Evolutionary conservation across 2,113 vertebrate genomes (phyloP), one percentile per base, ranked within the genome.

Genomic region (Chlorodrepanis virens): DNA sequence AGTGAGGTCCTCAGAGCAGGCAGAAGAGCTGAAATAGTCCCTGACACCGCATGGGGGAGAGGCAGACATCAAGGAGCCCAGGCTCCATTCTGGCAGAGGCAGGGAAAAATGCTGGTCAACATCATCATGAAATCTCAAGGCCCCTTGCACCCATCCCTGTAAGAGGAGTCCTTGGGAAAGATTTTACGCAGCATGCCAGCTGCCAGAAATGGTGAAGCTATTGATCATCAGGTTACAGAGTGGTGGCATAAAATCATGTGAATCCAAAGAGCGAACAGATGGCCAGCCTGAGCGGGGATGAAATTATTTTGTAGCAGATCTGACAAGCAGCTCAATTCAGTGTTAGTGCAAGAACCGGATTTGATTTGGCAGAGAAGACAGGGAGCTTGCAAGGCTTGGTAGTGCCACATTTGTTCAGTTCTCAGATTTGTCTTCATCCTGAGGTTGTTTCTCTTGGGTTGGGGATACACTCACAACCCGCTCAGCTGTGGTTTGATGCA

Each of bases 201-300:
- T 96, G 90, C 90, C 94, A 95, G 93, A 70, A 92, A 92, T 78
- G 90, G 83, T 0, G 3, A 94, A 83, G 83, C 80, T 90, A 92
- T 96, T 96, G 94, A 96, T 97, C 92, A 92, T 93, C 90, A 68
- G 92, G 90, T 96, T 96, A 95, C 96, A 92, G 83, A 93, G 79
- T 56, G 76, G 69, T 5, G 7, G 80, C 84, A 92, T 54, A 96
- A 95, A 97, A 93, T 56, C 49, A 27, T 87, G 81, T 76, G 86
- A 96, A 96, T 93, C 83, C 35, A 5, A 93, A 44, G 71, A 96
- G 92, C 9, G 96, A 95, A 96, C 93, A 94, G 96, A 96, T 96
- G 96, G 94, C 90, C 95, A 95, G 85, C 76, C 88, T 57, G 72
- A 96, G 60, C 3, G 0, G 76, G 80, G 90, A 94, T 83, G 94